A percentile compares a stretch with the other conserved stretches of the same genome.
Conservation (phyloP, 2,888 invertebrate genomes). For the Hylaea fasciaria region DNA sequence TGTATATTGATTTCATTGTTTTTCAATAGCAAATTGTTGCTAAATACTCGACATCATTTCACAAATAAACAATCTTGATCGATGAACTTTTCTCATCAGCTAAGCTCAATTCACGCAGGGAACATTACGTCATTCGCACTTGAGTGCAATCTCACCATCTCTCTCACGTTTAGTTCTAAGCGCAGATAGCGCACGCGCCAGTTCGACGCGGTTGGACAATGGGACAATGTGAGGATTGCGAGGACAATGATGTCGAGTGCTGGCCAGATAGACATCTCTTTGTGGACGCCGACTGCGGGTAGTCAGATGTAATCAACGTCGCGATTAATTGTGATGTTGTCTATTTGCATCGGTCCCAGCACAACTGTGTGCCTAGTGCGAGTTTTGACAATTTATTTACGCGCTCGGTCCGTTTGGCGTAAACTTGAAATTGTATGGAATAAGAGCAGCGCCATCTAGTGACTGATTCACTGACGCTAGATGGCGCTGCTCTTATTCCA, state of each 20-base stretch:
- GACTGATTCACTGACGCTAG: too few species aligned
- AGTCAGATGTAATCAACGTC: background rate
- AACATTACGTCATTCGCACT: conserved; percentile 51
- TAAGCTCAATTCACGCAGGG: conserved; percentile 22
- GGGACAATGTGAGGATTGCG: conserved; percentile 39
- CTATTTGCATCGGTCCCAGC: background rate
- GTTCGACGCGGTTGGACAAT: conserved; percentile 40
- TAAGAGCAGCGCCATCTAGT: too few species aligned
- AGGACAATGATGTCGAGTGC: conserved; percentile 62
- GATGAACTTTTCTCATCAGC: background rate
- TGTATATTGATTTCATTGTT: too few species aligned
- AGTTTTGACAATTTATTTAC: too few species aligned
- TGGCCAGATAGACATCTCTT: conserved; percentile 58
- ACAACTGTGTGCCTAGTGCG: too few species aligned
- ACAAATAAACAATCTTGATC: too few species aligned
- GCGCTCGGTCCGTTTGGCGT: too few species aligned
- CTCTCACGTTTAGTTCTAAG: conserved; percentile 66
- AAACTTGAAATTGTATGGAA: too few species aligned
- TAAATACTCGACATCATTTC: too few species aligned
- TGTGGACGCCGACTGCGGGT: conserved; percentile 54
- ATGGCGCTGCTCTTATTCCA: too few species aligned
- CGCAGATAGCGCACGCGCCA: conserved; percentile 73
- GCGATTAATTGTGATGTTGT: conserved; percentile 7
- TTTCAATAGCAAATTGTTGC: too few species aligned
- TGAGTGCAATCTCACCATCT: conserved; percentile 63